These are phyloP conservation scores for Anastrepha ludens DNA, from an alignment of 1,140 invertebrate genomes.

Conservation along the genomic window DNA sequence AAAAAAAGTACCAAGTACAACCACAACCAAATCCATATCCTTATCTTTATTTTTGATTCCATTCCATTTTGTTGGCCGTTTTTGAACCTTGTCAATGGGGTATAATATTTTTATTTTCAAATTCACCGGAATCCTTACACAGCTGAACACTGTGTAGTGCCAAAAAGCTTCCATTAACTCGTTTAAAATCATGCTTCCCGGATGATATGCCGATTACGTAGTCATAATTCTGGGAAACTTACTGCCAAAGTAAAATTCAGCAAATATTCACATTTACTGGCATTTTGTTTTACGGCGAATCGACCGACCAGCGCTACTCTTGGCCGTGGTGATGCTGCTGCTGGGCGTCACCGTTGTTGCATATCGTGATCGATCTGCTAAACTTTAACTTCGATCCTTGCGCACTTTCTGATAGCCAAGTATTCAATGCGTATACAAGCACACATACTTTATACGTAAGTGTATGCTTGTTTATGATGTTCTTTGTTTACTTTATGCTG, in stretches of 20 bases:
- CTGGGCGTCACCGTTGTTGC: slow-evolving; percentile 24
- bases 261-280: slow-evolving; percentile 12
- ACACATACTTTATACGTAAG: not conserved
- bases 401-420: slow-evolving; percentile 13
- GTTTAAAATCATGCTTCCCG: not conserved
- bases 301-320: not conserved
- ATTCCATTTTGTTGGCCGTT: no score
- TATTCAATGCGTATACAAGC: not conserved
- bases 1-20: no score
- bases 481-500: slow-evolving; percentile 33
- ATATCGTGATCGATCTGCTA: slow-evolving; percentile 45
- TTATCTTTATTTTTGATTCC: no score
- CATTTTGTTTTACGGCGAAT: not conserved
- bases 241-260: slow-evolving; percentile 34
- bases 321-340: not conserved
- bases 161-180: not conserved
- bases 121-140: no score
- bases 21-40: no score
- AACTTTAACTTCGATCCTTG: slow-evolving; percentile 41
- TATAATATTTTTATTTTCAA: no score
- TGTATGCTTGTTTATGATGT: not conserved
- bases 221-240: slow-evolving; percentile 46
- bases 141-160: not conserved
- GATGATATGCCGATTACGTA: not conserved
- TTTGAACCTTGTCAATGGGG: no score